Base-by-base conservation (phyloP, 2,888 invertebrate species). In the Lasius platythorax region DNA sequence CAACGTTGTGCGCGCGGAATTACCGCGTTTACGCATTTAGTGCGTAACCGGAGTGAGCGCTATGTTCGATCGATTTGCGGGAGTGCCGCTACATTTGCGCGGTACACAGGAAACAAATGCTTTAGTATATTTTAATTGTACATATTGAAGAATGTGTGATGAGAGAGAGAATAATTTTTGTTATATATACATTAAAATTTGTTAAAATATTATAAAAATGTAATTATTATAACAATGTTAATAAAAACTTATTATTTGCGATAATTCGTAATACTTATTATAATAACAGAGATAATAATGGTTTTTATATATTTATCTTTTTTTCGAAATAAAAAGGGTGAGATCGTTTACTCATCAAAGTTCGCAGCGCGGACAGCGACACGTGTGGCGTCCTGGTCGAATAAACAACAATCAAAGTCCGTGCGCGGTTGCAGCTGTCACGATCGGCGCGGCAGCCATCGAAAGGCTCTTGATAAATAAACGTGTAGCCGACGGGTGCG, bases 351-450 rank as follows among this genome's bases (percentile, higher is more conserved):
- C 4, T 23, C 40, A 40, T 28, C n/a, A 78, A 82, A 82, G 30
- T 74, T 82, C 33, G 46, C 12, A 28, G 46, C 23, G n/a, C 75
- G 64, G 37, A 33, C 53, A 76, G 63, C 73, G 66, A 64, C 82
- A 82, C 28, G 53, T 40, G 75, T 66, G 64, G 64, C 66, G 53
- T 66, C 53, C 30, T 76, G 75, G 66, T 61, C 33, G 85, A 84
- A 87, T 87, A 85, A 87, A 85, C 87, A 84, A 82, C 74, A 87
- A 87, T 87, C 83, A 78, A 56, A 82, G 70, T 30, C 61, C 56
- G 33, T 68, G 46, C 46, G 79, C 72, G 79, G 72, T 81, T 72
- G 61, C 79, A 81, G 79, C 61, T 70, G 79, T 72, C 79, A 72
- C 46, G 70, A 79, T 79, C 70, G 79, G 46, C 74, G 68, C 58